A percentile compares a stretch with the other conserved stretches of the same genome.
These are phyloP conservation scores for Neodon shergylaensis DNA, from an alignment of 2,113 vertebrate species.

Conservation along the genomic window DNA sequence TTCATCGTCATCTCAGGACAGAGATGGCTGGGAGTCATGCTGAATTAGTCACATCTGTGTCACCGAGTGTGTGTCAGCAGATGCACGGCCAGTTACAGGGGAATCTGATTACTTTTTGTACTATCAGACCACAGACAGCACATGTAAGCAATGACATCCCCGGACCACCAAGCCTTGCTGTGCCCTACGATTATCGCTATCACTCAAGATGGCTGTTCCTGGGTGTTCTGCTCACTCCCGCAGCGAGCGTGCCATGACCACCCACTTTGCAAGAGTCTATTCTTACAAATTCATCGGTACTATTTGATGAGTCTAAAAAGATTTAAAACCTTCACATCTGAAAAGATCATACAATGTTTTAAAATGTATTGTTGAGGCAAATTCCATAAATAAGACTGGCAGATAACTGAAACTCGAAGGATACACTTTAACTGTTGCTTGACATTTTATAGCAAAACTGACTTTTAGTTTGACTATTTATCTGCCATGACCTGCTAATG, in stretches of 20 bases:
- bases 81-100: background rate
- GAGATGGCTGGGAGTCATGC: background rate
- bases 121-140: background rate
- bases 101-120: background rate
- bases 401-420: slow-evolving; percentile 19
- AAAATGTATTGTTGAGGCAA: slow-evolving; percentile 1
- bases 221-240: background rate
- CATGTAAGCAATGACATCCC: background rate
- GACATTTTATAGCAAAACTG: slow-evolving; percentile 40
- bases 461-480: slow-evolving; percentile 1
- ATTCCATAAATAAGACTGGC: slow-evolving; percentile 6
- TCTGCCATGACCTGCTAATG: background rate
- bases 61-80: slow-evolving; percentile 7
- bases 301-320: background rate
- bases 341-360: background rate
- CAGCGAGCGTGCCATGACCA: background rate
- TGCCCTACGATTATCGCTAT: background rate
- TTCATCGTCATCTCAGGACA: slow-evolving; percentile 14
- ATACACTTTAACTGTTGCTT: background rate
- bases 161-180: background rate
- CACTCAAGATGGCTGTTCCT: background rate
- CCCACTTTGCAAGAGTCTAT: background rate
- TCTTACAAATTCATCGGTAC: background rate
- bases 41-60: background rate
- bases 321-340: background rate